These are phyloP conservation scores for Monopterus albus DNA, from an alignment of 2,113 vertebrate species.

Conservation along the genomic window DNA sequence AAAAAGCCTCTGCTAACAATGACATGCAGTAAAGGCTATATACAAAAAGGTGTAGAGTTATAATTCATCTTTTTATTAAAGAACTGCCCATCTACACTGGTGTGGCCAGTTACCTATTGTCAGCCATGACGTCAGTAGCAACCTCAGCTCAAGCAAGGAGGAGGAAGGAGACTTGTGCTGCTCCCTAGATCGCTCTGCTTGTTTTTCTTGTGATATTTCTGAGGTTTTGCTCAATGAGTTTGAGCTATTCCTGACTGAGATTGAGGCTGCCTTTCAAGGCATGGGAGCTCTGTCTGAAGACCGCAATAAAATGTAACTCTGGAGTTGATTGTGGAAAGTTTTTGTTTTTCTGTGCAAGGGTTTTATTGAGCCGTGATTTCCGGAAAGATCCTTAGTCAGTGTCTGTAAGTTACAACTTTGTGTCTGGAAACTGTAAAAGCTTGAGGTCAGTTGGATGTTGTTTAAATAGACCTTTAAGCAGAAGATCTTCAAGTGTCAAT, in stretches of 20 bases:
- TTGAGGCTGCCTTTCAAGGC: not conserved
- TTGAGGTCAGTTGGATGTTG: not conserved
- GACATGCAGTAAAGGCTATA: too few relatives aligned
- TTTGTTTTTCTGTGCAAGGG: not conserved
- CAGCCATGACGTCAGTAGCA: too few relatives aligned
- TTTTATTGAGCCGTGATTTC: not conserved
- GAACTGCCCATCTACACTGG: too few relatives aligned
- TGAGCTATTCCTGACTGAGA: not conserved
- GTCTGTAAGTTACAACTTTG: not conserved
- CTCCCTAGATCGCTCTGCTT: too few relatives aligned
- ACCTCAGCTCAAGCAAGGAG: too few relatives aligned
- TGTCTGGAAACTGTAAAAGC: not conserved
- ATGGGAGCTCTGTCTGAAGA: not conserved
- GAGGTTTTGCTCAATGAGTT: not conserved
- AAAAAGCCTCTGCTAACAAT: too few relatives aligned
- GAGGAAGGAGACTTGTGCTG: too few relatives aligned
- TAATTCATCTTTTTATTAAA: too few relatives aligned
- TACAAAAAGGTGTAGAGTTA: too few relatives aligned
- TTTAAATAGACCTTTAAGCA: not conserved
- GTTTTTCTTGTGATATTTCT: too few relatives aligned
- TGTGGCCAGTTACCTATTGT: too few relatives aligned
- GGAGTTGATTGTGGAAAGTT: slow-evolving; percentile 7
- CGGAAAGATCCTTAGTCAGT: not conserved
- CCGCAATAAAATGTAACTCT: slow-evolving; percentile 20
- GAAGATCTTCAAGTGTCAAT: not conserved